A percentile compares a stretch with the other conserved stretches of the same genome.
Evolutionary conservation across 2,888 invertebrate genomes (phyloP).

Genomic region (Ecdyonurus torrentis): DNA sequence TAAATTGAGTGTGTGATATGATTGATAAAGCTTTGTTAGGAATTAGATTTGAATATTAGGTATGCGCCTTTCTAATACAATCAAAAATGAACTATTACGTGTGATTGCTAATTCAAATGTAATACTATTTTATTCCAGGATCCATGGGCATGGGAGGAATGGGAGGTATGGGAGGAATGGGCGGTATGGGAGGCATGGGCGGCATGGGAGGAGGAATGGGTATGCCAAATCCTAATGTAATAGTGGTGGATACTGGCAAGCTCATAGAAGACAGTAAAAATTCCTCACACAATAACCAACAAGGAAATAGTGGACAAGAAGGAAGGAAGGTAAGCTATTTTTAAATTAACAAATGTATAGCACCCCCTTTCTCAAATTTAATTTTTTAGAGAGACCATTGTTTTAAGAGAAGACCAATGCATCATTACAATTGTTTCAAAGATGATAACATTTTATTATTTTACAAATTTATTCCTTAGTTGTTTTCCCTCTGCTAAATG

Average conservation of each 20-base stretch:
- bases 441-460: no score
- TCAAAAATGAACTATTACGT: no score
- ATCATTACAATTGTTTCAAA: neutral
- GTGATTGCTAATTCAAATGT: no score
- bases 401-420: neutral
- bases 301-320: neutral
- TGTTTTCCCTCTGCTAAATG: no score
- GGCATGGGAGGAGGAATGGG: slow-evolving; percentile 9
- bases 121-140: no score
- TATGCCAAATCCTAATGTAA: slow-evolving; percentile 31
- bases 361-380: neutral
- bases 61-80: no score
- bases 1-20: no score
- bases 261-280: slow-evolving; percentile 26
- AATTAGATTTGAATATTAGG: no score
- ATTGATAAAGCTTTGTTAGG: no score
- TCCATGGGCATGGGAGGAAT: no score
- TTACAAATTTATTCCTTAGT: no score
- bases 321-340: neutral
- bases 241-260: slow-evolving; percentile 42
- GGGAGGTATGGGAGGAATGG: no score
- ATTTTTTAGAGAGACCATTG: neutral
- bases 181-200: neutral
- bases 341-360: neutral
- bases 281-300: neutral